phyloP scores from a whole-genome alignment of 2,888 invertebrate genomes.

The Cosmopolites sordidus region DNA sequence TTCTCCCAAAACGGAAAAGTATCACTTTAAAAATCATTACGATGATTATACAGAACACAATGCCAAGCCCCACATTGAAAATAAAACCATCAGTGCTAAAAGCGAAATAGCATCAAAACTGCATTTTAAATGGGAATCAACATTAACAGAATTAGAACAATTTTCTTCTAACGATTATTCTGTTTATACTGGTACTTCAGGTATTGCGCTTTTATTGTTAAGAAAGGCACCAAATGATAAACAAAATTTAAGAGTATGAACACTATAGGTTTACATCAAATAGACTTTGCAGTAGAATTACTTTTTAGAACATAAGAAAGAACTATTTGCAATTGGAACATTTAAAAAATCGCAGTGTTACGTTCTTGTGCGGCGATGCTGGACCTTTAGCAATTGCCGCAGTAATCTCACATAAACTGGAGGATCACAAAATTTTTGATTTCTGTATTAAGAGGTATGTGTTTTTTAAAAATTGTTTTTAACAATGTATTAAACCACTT shows the following conservation, averaged over 20 bases:
- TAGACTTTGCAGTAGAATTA: background rate
- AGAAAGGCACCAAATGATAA: constrained; percentile 43
- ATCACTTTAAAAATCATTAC: constrained; percentile 22
- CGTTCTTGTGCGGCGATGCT: constrained; percentile 66
- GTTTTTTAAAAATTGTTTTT: background rate
- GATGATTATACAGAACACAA: constrained; percentile 42
- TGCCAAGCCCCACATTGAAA: constrained; percentile 44
- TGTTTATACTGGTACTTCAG: constrained; percentile 72
- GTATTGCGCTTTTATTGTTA: constrained; percentile 64
- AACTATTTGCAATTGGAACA: constrained; percentile 48
- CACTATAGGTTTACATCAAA: background rate
- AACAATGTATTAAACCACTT: background rate
- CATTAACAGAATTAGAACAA: constrained; percentile 45
- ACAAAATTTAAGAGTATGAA: constrained; percentile 39
- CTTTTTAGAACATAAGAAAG: constrained; percentile 34
- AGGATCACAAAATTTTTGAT: constrained; percentile 52
- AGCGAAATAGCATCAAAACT: constrained; percentile 47
- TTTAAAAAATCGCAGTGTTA: constrained; percentile 52
- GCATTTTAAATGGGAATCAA: constrained; percentile 48
- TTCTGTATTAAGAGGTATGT: constrained; percentile 53
- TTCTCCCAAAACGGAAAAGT: constrained; percentile 17
- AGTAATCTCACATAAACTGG: constrained; percentile 56
- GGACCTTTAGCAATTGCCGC: constrained; percentile 63
- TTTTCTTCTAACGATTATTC: constrained; percentile 57
- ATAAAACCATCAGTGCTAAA: constrained; percentile 39